These are phyloP conservation scores for Miichthys miiuy DNA, from an alignment of 2,797 vertebrate species.

Conservation along the genomic window DNA sequence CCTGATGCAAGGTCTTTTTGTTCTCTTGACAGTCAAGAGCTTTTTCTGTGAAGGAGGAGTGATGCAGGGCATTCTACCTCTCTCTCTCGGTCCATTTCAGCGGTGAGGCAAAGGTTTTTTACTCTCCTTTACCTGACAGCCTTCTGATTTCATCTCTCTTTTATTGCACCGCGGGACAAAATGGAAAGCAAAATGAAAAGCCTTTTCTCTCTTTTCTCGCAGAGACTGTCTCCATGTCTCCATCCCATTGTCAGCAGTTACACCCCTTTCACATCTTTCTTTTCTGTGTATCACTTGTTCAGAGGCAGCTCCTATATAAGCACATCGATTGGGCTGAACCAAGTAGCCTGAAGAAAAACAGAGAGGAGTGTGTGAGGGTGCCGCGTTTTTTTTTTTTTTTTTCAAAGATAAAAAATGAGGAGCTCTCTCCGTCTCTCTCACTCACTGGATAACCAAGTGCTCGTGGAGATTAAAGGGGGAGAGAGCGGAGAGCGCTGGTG, in stretches of 20 bases:
- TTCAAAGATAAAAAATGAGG: slow-evolving; percentile 39
- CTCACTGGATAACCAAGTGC: slow-evolving; percentile 69
- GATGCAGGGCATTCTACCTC: slow-evolving; percentile 52
- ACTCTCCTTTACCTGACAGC: slow-evolving; percentile 61
- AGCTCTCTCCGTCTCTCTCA: slow-evolving; percentile 43
- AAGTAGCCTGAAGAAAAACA: slow-evolving; percentile 32
- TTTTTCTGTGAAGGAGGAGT: slow-evolving; percentile 57
- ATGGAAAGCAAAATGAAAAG: slow-evolving; percentile 60
- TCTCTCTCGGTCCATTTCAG: slow-evolving; percentile 59
- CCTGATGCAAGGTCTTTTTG: slow-evolving; percentile 58
- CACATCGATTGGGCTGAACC: slow-evolving; percentile 37
- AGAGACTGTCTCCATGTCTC: slow-evolving; percentile 30
- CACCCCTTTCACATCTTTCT: slow-evolving; percentile 35
- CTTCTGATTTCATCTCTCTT: slow-evolving; percentile 62
- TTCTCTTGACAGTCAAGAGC: slow-evolving; percentile 66
- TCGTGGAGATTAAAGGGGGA: slow-evolving; percentile 77
- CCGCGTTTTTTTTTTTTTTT: neutral
- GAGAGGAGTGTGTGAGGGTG: slow-evolving; percentile 22
- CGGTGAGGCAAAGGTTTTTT: slow-evolving; percentile 46
- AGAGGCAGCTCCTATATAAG: slow-evolving; percentile 32
- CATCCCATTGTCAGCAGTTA: slow-evolving; percentile 45
- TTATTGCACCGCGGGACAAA: slow-evolving; percentile 41
- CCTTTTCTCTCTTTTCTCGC: slow-evolving; percentile 47
- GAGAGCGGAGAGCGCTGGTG: slow-evolving; percentile 56
- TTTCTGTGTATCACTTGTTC: slow-evolving; percentile 26